These are phyloP conservation scores for Amblyraja radiata DNA, from an alignment of 2,797 vertebrate species.

Conservation along the genomic window DNA sequence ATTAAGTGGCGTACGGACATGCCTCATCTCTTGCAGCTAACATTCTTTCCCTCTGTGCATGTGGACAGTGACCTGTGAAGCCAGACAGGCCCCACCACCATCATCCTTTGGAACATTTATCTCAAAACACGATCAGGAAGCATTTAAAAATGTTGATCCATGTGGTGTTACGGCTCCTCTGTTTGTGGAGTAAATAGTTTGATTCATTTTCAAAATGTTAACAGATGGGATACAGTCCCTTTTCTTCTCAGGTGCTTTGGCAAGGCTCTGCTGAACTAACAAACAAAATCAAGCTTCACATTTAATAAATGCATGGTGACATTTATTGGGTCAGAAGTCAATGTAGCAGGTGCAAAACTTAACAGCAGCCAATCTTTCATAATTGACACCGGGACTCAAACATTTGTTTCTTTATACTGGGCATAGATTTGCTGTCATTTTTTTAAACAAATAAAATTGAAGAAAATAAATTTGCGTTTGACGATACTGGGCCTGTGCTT, in stretches of 20 bases:
- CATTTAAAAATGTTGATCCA: not conserved
- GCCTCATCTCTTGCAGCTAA: not conserved
- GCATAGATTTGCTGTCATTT: conserved; percentile 7
- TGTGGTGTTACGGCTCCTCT: not conserved
- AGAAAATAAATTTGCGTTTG: too few species aligned
- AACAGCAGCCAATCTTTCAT: not conserved
- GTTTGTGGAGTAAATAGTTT: not conserved
- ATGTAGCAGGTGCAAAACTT: not conserved
- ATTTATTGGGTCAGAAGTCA: not conserved
- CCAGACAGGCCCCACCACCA: not conserved
- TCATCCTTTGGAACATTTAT: not conserved
- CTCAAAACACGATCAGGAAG: not conserved
- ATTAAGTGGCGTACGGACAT: not conserved
- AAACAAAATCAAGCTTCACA: not conserved
- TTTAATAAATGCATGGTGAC: not conserved
- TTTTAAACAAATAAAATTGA: not conserved
- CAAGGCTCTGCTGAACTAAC: not conserved
- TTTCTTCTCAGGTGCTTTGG: not conserved
- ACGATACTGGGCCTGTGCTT: too few species aligned
- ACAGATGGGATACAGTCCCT: not conserved
- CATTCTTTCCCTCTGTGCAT: not conserved
- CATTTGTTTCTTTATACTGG: not conserved
- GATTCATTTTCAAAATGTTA: not conserved
- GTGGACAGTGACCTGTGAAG: not conserved
- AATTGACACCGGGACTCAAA: not conserved